phyloP scores from a whole-genome alignment of 2,797 vertebrate species.

The Amniataba percoides region DNA sequence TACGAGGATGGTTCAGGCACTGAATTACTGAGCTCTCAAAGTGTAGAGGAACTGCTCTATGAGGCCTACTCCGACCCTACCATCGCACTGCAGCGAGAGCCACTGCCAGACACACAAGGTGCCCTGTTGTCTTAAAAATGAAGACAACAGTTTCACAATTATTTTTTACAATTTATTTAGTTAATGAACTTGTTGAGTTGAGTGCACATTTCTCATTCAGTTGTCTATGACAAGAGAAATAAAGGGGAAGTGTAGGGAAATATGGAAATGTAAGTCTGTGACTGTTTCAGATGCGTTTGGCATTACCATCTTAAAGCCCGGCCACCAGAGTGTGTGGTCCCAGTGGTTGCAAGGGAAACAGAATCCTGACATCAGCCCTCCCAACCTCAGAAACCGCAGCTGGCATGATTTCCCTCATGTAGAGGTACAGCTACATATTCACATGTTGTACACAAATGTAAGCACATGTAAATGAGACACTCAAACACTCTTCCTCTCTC shows the following conservation, averaged over 20 bases:
- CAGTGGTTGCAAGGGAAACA: constrained; percentile 88
- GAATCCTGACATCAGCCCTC: constrained; percentile 86
- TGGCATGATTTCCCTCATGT: constrained; percentile 82
- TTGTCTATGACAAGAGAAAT: neutral
- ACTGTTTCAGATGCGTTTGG: constrained; percentile 83
- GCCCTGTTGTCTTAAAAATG: neutral
- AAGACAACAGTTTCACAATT: neutral
- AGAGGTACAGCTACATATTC: constrained; percentile 82
- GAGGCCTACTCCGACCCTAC: constrained; percentile 82
- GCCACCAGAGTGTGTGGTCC: constrained; percentile 80
- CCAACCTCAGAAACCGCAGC: constrained; percentile 85
- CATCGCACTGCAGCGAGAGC: constrained; percentile 87
- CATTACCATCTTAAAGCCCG: constrained; percentile 89
- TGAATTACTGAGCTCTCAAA: constrained; percentile 88
- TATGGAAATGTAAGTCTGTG: neutral
- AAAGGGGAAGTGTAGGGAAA: neutral
- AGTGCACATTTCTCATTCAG: neutral
- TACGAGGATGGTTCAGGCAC: constrained; percentile 89
- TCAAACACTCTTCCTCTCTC: neutral
- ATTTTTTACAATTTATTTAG: fast-evolving
- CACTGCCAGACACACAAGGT: constrained; percentile 88
- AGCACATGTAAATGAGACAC: neutral
- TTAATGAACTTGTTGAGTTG: neutral
- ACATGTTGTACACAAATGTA: neutral
- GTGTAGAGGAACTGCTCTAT: constrained; percentile 83